These are phyloP conservation scores for Ptyas mucosa DNA, from an alignment of 2,113 vertebrate species.

Conservation along the genomic window DNA sequence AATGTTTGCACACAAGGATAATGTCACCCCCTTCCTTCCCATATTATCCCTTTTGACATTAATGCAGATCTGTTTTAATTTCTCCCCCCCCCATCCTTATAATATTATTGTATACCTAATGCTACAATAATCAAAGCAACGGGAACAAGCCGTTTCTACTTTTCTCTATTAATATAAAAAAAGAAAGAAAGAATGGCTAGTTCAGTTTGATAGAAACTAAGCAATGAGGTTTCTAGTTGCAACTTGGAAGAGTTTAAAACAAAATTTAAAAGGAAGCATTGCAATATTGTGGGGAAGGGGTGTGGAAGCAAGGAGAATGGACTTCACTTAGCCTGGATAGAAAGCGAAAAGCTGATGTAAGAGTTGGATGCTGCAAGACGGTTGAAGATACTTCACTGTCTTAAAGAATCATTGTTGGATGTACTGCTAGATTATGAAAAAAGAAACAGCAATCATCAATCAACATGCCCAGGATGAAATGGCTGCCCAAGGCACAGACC, in stretches of 20 bases:
- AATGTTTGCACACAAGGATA: neutral
- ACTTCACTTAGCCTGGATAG: neutral
- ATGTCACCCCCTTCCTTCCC: neutral
- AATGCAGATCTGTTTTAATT: neutral
- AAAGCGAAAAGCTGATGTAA: neutral
- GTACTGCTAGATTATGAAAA: neutral
- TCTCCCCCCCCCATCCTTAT: neutral
- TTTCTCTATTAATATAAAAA: neutral
- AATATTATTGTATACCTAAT: neutral
- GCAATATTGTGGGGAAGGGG: neutral
- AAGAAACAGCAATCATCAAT: neutral
- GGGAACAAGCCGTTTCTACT: neutral
- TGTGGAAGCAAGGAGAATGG: neutral
- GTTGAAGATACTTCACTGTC: neutral
- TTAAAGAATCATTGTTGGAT: neutral
- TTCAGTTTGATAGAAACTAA: neutral
- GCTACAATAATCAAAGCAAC: neutral
- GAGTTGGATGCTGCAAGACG: neutral
- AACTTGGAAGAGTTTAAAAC: neutral
- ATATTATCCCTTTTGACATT: neutral
- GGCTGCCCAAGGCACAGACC: neutral
- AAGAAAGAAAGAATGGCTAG: neutral
- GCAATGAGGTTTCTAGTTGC: neutral
- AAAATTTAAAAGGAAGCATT: neutral
- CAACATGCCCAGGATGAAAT: neutral